A percentile compares a stretch with the other conserved stretches of the same genome.
Conservation (phyloP, 2,888 invertebrate genomes). For the Cenopis cana region DNA sequence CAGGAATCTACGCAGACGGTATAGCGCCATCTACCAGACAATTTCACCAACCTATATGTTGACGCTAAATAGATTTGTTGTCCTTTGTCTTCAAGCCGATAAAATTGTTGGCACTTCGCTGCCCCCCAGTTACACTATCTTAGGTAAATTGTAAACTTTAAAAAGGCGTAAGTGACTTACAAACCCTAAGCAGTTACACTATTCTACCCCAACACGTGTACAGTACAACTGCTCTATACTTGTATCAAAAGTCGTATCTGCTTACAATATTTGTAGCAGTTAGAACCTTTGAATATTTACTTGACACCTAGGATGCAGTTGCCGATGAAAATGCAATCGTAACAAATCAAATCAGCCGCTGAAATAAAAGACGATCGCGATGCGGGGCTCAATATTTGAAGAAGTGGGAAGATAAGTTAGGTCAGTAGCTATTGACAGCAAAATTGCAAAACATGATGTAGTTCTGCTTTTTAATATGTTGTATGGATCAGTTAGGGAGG, state of each 20-base stretch:
- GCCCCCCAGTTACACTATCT: background rate
- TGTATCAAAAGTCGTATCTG: background rate
- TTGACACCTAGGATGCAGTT: constrained; percentile 1
- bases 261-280: background rate
- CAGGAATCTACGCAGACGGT: no score
- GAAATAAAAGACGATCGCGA: background rate
- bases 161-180: background rate
- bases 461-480: no score
- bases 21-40: no score
- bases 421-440: background rate
- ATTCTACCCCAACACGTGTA: background rate
- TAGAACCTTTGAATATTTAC: background rate
- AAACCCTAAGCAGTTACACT: background rate
- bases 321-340: constrained; percentile 10
- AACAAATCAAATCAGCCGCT: constrained; percentile 3
- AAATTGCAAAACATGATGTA: background rate
- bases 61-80: no score
- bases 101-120: constrained; percentile 3
- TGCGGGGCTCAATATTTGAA: background rate
- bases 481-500: no score
- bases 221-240: no score
- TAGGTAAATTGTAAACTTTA: background rate
- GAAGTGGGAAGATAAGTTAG: background rate
- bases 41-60: no score
- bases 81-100: constrained; percentile 3